Evolutionary conservation across 2,888 invertebrate genomes (phyloP).

Genomic region (Emmelina monodactyla): DNA sequence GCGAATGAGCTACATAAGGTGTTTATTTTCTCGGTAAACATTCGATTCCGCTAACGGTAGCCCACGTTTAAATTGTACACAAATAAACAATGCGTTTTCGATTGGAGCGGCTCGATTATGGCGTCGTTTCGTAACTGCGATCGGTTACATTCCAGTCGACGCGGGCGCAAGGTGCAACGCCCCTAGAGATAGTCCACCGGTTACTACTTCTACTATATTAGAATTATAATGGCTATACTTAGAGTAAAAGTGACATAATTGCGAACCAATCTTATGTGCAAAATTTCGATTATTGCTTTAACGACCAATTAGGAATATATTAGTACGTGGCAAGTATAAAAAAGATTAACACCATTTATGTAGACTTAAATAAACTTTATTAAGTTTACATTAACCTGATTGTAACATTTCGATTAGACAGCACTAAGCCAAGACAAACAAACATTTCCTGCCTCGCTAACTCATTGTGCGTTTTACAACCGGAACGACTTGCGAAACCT

Average conservation of each 20-base stretch:
- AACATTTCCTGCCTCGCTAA: not conserved
- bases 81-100: slow-evolving; percentile 26
- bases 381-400: not conserved
- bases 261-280: no score
- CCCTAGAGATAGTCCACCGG: slow-evolving; percentile 40
- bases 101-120: slow-evolving; percentile 33
- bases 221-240: no score
- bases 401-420: not conserved
- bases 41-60: no score
- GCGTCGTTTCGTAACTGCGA: slow-evolving; percentile 58
- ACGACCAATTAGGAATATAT: no score
- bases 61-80: no score
- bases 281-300: no score
- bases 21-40: no score
- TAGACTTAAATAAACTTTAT: no score
- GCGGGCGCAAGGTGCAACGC: slow-evolving; percentile 45
- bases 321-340: no score
- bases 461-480: slow-evolving; percentile 22
- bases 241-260: no score
- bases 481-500: slow-evolving; percentile 39
- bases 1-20: no score
- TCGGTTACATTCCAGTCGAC: slow-evolving; percentile 52
- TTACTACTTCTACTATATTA: slow-evolving; percentile 24
- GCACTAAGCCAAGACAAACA: not conserved
- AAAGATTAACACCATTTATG: no score